Evolutionary conservation across 2,797 vertebrate species (phyloP).

Genomic region (Acipenser oxyrinchus): DNA sequence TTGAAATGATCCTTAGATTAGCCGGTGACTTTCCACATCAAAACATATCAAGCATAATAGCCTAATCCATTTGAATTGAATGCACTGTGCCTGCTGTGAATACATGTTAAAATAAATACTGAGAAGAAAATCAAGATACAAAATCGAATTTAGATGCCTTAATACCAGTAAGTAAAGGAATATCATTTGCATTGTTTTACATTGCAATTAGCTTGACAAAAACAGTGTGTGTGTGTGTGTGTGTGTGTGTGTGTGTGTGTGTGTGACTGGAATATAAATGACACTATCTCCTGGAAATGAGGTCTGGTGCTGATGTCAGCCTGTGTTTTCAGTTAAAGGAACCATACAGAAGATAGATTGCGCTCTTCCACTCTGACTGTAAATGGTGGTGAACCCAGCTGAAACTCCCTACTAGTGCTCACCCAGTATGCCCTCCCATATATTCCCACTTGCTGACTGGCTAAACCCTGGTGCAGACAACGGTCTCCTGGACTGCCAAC

Average conservation of each 20-base stretch:
- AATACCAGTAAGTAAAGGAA: conserved; percentile 3
- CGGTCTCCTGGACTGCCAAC: too few relatives aligned
- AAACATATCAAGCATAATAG: background rate
- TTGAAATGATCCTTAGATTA: background rate
- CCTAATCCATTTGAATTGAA: background rate
- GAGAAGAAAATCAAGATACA: background rate
- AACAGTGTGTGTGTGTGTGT: conserved; percentile 11
- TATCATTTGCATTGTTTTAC: conserved; percentile 2
- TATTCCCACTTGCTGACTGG: too few relatives aligned
- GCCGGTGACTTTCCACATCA: background rate
- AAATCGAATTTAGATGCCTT: background rate
- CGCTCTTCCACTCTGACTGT: too few relatives aligned
- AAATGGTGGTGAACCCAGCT: too few relatives aligned
- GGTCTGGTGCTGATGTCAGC: conserved; percentile 22
- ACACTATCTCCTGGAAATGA: background rate
- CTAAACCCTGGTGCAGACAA: too few relatives aligned
- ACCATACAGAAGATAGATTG: too few relatives aligned
- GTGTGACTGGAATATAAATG: conserved; percentile 43
- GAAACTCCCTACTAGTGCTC: too few relatives aligned
- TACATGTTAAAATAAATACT: background rate
- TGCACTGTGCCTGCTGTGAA: background rate
- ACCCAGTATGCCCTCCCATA: too few relatives aligned
- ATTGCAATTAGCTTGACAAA: conserved; percentile 13
- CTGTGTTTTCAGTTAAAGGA: background rate
- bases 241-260: background rate